Conservation (phyloP, 2,797 vertebrate genomes). For the Parotocinclus haroldoi region DNA sequence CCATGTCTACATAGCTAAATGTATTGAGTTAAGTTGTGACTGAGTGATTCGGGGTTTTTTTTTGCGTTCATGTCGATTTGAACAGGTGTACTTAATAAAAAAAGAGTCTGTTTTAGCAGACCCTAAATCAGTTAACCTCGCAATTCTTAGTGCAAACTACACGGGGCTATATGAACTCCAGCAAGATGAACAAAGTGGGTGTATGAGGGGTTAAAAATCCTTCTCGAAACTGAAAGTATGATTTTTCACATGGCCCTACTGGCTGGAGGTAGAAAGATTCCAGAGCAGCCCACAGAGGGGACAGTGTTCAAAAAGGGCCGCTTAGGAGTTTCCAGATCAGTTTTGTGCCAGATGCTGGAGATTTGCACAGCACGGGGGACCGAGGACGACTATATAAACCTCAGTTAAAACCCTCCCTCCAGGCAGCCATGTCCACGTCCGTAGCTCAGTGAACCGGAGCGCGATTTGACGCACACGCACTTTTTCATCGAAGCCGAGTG, state of each 20-base stretch:
- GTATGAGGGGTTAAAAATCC: too few relatives aligned
- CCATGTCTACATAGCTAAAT: too few relatives aligned
- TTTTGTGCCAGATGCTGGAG: neutral
- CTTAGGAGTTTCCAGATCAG: constrained; percentile 22
- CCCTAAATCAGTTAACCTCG: too few relatives aligned
- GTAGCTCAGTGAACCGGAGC: neutral
- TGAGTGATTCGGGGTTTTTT: too few relatives aligned
- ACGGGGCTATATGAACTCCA: too few relatives aligned
- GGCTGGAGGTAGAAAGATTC: neutral
- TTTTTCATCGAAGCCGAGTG: neutral
- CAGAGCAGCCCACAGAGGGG: neutral
- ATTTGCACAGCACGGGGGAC: neutral
- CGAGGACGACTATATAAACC: neutral
- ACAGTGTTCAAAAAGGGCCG: neutral
- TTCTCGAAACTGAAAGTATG: too few relatives aligned
- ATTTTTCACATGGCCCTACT: neutral
- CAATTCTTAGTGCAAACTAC: too few relatives aligned
- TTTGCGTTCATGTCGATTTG: too few relatives aligned
- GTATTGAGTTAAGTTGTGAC: too few relatives aligned
- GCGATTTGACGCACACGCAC: neutral
- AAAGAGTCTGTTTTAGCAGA: too few relatives aligned
- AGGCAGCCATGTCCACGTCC: neutral
- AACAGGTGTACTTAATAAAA: too few relatives aligned
- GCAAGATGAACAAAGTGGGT: too few relatives aligned
- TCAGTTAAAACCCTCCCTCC: neutral